Percentiles rank a stretch among this genome's conserved stretches.
Evolutionary conservation across 2,113 vertebrate genomes (phyloP).

Genomic region (Hypomesus transpacificus): DNA sequence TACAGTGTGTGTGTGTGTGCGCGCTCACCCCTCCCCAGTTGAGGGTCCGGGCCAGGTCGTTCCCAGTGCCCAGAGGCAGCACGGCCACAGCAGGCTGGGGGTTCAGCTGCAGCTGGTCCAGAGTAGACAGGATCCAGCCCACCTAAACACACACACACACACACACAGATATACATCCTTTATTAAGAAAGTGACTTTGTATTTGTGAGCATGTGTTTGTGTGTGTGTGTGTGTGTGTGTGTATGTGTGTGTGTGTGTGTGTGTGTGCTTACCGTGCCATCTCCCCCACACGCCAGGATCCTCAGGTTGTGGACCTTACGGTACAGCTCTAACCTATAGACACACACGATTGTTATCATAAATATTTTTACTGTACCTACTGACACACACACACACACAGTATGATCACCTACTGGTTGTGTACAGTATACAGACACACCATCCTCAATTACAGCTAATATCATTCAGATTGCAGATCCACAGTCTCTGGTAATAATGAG

Average conservation of each 20-base stretch:
- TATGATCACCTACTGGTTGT: not conserved
- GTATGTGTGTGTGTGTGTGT: conserved; percentile 1
- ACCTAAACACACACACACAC: conserved; percentile 71
- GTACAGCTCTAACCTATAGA: conserved; percentile 83
- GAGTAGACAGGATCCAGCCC: conserved; percentile 91
- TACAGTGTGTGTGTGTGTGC: not conserved
- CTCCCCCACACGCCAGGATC: conserved; percentile 88
- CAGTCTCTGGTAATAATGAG: too few relatives aligned
- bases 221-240: conserved; percentile 9
- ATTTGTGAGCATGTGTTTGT: not conserved
- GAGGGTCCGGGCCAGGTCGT: conserved; percentile 90
- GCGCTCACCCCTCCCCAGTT: conserved; percentile 94
- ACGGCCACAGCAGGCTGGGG: conserved; percentile 89
- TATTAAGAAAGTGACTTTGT: not conserved
- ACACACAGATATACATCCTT: conserved; percentile 5
- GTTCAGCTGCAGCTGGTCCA: conserved; percentile 86
- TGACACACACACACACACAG: not conserved
- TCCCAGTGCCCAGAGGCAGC: conserved; percentile 91
- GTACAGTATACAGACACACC: not conserved
- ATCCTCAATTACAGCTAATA: not conserved
- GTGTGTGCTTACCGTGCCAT: conserved; percentile 81
- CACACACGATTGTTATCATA: not conserved
- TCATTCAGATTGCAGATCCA: too few relatives aligned
- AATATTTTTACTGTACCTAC: too few relatives aligned
- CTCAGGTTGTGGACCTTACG: conserved; percentile 91